Evolutionary conservation across 2,113 vertebrate species (phyloP), one percentile per base, ranked within the genome.

Genomic region (Drymodes brunneopygia): DNA sequence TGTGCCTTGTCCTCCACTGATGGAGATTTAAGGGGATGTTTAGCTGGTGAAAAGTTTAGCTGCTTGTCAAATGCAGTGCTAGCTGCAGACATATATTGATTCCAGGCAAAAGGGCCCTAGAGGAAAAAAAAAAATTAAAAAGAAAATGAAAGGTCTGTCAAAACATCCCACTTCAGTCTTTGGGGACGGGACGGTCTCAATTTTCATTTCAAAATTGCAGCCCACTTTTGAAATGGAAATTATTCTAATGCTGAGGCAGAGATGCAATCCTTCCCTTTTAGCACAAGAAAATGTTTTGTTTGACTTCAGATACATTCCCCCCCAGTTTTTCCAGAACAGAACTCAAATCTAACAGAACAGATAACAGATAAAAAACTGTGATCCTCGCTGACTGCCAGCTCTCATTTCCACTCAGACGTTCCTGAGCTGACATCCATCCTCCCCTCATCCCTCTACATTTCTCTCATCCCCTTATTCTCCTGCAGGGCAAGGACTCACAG

Each of bases 221-320:
- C 47, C 42, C 40, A 20, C 45, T 95, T 97, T 88, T 83, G 91
- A 94, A 94, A 81, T 93, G 70, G 88, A 94, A 89, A 93, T 95
- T 20, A n/a, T 65, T 72, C 40, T 72, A 85, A 90, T 45, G 45
- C 74, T 57, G 58, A 45, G 45, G 44, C 16, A 40, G 57, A 79
- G 27, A 82, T 44, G 8, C 91, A 80, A 70, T 73, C 47, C 66
- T 73, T 66, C 62, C 2, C 0, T 58, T 90, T 88, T 31, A 92
- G 75, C 50, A 70, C 90, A 90, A 83, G 12, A 44, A 94, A 88
- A 73, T 45, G 15, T 90, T 88, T 72, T n/a, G 4, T 82, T 93
- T 86, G 61, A 90, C 44, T 82, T 42, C 25, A 66, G 61, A 64
- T 45, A 45, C 4, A 11, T 29, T 61, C 44, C 0, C 11, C 4